These are phyloP conservation scores for Drosophila aff. DNA, from an alignment of 1,140 invertebrate genomes.

Conservation along the genomic window DNA sequence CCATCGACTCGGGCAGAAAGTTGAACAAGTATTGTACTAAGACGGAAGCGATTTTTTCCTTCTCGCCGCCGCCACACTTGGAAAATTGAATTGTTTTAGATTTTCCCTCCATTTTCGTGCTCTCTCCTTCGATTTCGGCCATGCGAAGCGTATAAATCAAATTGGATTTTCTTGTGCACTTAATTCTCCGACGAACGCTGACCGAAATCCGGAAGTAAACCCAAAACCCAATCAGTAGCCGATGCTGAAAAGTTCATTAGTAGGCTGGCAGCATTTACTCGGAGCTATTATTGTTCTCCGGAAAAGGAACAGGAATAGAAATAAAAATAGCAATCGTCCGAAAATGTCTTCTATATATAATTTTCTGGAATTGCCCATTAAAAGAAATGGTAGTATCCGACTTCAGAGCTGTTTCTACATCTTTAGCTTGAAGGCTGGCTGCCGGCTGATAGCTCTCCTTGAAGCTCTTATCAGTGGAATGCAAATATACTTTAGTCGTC, in stretches of 20 bases:
- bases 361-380: slow-evolving; percentile 1
- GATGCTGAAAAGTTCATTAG: slow-evolving; percentile 32
- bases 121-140: slow-evolving; percentile 26
- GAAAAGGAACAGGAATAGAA: not conserved
- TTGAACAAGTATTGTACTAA: slow-evolving; percentile 35
- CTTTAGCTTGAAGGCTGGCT: slow-evolving; percentile 44
- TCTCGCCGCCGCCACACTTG: slow-evolving; percentile 50
- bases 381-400: not conserved
- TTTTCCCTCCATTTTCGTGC: slow-evolving; percentile 62
- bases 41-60: slow-evolving; percentile 26
- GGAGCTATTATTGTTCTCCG: not conserved
- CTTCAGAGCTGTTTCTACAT: slow-evolving; percentile 45
- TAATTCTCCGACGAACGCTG: slow-evolving; percentile 44
- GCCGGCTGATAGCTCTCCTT: slow-evolving; percentile 48
- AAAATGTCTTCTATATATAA: slow-evolving; percentile 39
- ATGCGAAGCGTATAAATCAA: slow-evolving; percentile 74
- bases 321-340: not conserved
- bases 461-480: slow-evolving; percentile 20
- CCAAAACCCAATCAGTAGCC: slow-evolving; percentile 60
- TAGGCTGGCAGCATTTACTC: slow-evolving; percentile 26
- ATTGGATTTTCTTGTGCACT: slow-evolving; percentile 81
- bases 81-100: slow-evolving; percentile 83
- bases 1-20: slow-evolving; percentile 54
- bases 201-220: slow-evolving; percentile 50
- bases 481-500: slow-evolving; percentile 9